Base-by-base conservation (phyloP, 2,888 invertebrate genomes). In the Brenthis daphne region DNA sequence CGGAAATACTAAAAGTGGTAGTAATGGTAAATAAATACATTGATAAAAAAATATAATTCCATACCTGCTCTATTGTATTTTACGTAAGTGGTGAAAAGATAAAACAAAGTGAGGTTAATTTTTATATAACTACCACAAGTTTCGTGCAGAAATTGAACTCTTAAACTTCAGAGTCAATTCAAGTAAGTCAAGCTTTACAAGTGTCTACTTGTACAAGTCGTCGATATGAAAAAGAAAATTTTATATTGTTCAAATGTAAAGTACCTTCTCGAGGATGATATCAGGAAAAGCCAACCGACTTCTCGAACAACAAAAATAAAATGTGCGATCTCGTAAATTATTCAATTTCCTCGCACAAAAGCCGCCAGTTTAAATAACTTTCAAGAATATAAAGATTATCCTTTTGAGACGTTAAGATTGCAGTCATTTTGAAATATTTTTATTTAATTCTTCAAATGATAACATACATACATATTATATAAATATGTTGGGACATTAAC, bases 231-330 rank as follows among this genome's bases (percentile, higher is more conserved):
- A 55, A 68, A 65, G 50, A 24, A 63, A 58, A 70, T 72, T 70
- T 63, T 69, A 72, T 67, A 69, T 66, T 65, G 65, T 58, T 74
- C 57, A 66, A 67, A 61, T 66, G 55, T 65, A 64, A 67, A 48
- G 48, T 60, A 54, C 65, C 56, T 57, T 67, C 72, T 65, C 56
- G 57, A 64, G 64, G 68, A 51, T 55, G 72, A 67, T 72, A 73
- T 70, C 65, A 53, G 68, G 57, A 16, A 66, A 69, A 69, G 37
- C 57, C 55, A 67, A 65, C 57, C 50, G 48, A 58, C 57, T 70
- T 73, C 64, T 54, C 70, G 48, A 64, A 61, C 50, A 66, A 65
- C 55, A 61, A 73, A 67, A 67, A 69, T 69, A 71, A 67, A 73
- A 69, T 69, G 61, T 66, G 63, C 68, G 50, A 71, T 29, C 50